Evolutionary conservation across 2,888 invertebrate genomes (phyloP), one percentile per base, ranked within the genome.

Genomic region (Anaspis maculata): DNA sequence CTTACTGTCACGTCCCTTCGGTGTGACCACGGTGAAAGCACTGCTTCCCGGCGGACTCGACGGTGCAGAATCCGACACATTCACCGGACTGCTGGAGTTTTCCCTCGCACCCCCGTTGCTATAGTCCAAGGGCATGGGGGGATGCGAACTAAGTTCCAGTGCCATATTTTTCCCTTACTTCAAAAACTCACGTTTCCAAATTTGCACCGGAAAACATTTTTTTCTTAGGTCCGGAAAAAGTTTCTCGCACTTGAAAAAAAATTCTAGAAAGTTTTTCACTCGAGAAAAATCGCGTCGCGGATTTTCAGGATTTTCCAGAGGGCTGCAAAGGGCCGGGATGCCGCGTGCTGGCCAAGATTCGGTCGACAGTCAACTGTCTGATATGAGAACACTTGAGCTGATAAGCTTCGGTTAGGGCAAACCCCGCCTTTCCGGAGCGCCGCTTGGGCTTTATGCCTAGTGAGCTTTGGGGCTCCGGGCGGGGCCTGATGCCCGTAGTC

Each of bases 1-100:
- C 44, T 44, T 40, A 40, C 42, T 19, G 15, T 50, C 54, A 41
- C 54, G 66, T 65, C 75, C 76, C 68, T 78, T 78, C 3, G 78
- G 79, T 2, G 76, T 78, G 50, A 79, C 79, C 32, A 79, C 73
- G 48, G 77, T 70, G 58, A 79, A 79, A 14, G 79, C 79, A 69
- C 77, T 78, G 50, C 50, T 62, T 29, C 62, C 59, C 51, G 57
- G 52, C 48, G 62, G 62, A 49, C 60, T 61, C 6, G 57, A 51
- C 23, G 57, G 52, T 23, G 54, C 53, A 16, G 58, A 58, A 39
- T 57, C 57, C 2, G 56, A 48, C 27, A 61, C 57, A 34, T 59
- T 56, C 34, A 60, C 52, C 32, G 60, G 59, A 41, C 59, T 58
- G 48, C 55, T 59, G 22, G 57, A 52, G 41, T 47, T 49, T 27